A percentile compares a stretch with the other conserved stretches of the same genome.
Conservation (phyloP, 2,888 invertebrate species). For the Chironomus tentans region DNA sequence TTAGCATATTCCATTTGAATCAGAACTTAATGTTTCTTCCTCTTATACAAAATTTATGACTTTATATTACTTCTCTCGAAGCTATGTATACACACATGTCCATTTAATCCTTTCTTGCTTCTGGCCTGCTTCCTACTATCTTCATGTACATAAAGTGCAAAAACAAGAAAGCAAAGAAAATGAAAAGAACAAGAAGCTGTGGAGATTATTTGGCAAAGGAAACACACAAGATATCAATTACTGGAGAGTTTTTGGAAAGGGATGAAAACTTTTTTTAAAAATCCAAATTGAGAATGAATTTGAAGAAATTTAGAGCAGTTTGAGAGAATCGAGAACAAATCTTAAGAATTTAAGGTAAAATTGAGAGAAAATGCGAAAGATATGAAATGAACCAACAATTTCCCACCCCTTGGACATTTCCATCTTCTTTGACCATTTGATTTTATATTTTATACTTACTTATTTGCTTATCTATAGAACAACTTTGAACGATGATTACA, state of each 20-base stretch:
- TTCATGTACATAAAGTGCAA: too few species aligned
- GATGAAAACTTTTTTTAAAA: not conserved
- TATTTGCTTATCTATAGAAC: not conserved
- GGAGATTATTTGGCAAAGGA: conserved; percentile 3
- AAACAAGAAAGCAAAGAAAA: too few species aligned
- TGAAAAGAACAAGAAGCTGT: not conserved
- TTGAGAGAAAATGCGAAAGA: too few species aligned
- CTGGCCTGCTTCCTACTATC: not conserved
- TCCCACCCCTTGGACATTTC: too few species aligned
- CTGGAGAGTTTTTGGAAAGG: not conserved
- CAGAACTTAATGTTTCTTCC: not conserved
- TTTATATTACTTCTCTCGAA: not conserved
- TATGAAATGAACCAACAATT: too few species aligned
- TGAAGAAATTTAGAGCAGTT: too few species aligned
- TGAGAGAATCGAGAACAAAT: too few species aligned
- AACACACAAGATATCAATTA: conserved; percentile 18
- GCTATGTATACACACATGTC: not conserved
- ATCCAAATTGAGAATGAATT: not conserved
- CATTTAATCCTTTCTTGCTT: not conserved
- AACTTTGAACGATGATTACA: not conserved
- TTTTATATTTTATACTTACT: not conserved
- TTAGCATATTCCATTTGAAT: not conserved
- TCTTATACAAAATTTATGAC: not conserved
- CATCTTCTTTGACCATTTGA: not conserved
- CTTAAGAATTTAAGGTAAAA: too few species aligned